Evolutionary conservation across 64 coral and sea anemone species (phyloP).

Genomic region (Stichodactyla helianthus): DNA sequence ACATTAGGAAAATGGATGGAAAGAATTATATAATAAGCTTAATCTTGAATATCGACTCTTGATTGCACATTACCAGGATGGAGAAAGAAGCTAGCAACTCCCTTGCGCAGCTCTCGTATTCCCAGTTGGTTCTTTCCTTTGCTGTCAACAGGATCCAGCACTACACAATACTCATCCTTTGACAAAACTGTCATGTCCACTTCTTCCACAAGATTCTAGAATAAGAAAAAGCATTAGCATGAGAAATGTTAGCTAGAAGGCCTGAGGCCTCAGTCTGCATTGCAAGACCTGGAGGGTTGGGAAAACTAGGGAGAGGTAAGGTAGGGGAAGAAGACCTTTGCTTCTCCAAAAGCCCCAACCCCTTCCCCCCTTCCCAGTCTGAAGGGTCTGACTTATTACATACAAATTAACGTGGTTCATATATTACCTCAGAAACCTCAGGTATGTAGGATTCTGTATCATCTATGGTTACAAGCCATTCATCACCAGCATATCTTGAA

Average conservation of each 20-base stretch:
- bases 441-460: conserved; percentile 88
- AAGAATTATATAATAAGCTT: no score
- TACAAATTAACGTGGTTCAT: neutral
- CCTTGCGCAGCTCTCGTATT: conserved; percentile 55
- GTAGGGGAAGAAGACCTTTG: no score
- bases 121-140: conserved; percentile 84
- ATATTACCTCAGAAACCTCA: conserved; percentile 78
- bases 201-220: conserved; percentile 61
- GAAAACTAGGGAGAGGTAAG: no score
- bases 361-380: no score
- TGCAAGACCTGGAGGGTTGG: neutral
- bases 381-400: neutral
- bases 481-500: conserved; percentile 69
- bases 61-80: conserved; percentile 74
- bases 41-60: neutral
- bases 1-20: neutral
- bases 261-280: no score
- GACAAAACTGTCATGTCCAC: conserved; percentile 59
- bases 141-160: conserved; percentile 71
- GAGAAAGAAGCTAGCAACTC: conserved; percentile 69
- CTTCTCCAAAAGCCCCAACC: no score
- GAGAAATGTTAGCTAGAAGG: no score
- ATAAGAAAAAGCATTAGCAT: neutral
- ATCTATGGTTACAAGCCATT: conserved; percentile 90
- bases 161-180: conserved; percentile 70